Evolutionary conservation across 1,140 invertebrate genomes (phyloP).

Genomic region (Philotrypesis tridentata): DNA sequence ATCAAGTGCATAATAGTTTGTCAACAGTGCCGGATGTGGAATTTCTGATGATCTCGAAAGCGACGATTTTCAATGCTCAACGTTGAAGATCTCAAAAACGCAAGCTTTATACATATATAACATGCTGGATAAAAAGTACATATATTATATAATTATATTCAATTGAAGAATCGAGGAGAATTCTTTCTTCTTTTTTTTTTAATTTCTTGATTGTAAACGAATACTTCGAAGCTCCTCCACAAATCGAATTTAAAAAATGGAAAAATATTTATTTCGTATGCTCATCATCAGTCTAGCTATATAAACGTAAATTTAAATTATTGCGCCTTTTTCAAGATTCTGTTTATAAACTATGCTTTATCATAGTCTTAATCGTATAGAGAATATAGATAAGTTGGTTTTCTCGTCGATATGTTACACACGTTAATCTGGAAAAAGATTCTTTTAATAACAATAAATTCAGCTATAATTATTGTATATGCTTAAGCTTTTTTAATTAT

Average conservation of each 20-base stretch:
- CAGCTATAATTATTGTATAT: background rate
- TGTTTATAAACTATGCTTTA: background rate
- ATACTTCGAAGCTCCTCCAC: no score
- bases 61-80: slow-evolving; percentile 2
- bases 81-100: background rate
- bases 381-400: background rate
- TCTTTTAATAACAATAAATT: background rate
- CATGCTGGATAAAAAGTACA: background rate
- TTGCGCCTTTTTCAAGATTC: background rate
- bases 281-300: no score
- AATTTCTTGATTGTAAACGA: no score
- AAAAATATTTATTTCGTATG: no score
- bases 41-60: slow-evolving; percentile 16
- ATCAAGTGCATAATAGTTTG: background rate
- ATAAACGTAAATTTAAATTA: no score
- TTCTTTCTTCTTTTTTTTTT: background rate
- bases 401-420: slow-evolving; percentile 30
- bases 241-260: no score
- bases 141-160: no score
- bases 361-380: slow-evolving; percentile 3
- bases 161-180: background rate
- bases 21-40: slow-evolving; percentile 8
- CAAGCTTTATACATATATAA: background rate
- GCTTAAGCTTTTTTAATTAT: background rate
- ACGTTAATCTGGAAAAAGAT: slow-evolving; percentile 7